A percentile compares a stretch with the other conserved stretches of the same genome.
Evolutionary conservation across 2,888 invertebrate species (phyloP).

Genomic region (Eupithecia vulgata): DNA sequence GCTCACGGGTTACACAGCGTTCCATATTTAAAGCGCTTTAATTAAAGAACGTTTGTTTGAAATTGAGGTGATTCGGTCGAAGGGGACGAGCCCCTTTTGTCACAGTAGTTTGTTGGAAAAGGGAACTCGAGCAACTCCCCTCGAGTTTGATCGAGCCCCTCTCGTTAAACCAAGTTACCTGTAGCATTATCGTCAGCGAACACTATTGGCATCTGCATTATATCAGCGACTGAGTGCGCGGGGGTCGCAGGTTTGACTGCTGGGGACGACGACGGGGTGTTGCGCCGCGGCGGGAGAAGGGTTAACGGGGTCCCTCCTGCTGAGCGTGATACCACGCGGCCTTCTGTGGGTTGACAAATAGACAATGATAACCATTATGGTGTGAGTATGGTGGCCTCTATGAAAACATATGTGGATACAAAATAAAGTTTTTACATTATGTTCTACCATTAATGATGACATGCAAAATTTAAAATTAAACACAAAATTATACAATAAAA

Average conservation of each 20-base stretch:
- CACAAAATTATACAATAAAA: too few species aligned
- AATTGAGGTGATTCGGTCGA: neutral
- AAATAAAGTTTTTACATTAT: too few species aligned
- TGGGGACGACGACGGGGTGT: conserved; percentile 36
- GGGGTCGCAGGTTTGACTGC: conserved; percentile 17
- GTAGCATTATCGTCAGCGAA: conserved; percentile 79
- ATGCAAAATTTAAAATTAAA: too few species aligned
- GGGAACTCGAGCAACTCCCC: too few species aligned
- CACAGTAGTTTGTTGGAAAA: neutral
- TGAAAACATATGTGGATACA: too few species aligned
- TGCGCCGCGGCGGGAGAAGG: conserved; percentile 56
- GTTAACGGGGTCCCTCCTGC: conserved; percentile 60
- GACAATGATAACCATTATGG: too few species aligned
- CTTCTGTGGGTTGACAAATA: conserved; percentile 46
- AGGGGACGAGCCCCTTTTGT: neutral
- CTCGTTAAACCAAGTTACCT: conserved; percentile 1
- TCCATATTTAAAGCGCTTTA: too few species aligned
- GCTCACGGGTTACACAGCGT: neutral
- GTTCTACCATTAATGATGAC: too few species aligned
- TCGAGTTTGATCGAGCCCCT: neutral
- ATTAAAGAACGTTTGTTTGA: neutral
- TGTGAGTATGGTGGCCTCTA: too few species aligned
- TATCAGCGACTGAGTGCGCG: conserved; percentile 67
- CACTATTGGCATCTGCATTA: conserved; percentile 85
- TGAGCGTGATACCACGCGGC: conserved; percentile 61